These are phyloP conservation scores for Chamaea fasciata DNA, from an alignment of 2,113 vertebrate species.

Conservation along the genomic window DNA sequence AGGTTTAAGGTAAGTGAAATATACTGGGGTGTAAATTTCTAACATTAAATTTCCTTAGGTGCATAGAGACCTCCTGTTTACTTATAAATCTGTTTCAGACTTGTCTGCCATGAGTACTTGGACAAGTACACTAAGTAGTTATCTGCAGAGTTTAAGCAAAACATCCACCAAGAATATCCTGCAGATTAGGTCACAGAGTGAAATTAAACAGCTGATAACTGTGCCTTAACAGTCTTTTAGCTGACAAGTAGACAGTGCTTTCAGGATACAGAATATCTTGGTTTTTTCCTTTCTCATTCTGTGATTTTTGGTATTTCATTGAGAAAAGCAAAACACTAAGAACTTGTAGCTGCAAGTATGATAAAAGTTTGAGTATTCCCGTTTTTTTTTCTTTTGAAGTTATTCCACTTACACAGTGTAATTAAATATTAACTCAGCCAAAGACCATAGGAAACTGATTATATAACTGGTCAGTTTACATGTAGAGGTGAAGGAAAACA, in stretches of 20 bases:
- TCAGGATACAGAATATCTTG: background rate
- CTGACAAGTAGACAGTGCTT: background rate
- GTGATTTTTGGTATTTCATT: background rate
- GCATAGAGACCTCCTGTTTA: background rate
- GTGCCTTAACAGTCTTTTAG: background rate
- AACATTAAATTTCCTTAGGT: background rate
- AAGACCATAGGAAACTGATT: background rate
- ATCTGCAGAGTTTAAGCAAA: background rate
- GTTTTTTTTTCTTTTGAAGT: background rate
- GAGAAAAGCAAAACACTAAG: background rate
- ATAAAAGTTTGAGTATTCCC: background rate
- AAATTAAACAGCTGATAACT: background rate
- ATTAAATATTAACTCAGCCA: background rate
- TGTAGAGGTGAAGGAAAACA: fast-evolving
- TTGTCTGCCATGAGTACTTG: background rate
- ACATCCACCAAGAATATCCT: background rate
- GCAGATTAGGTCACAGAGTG: background rate
- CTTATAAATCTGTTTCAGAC: background rate
- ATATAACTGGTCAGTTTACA: background rate
- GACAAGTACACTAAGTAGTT: background rate
- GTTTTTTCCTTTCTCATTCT: background rate
- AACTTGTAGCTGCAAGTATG: background rate
- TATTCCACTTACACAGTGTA: background rate
- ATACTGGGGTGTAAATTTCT: background rate
- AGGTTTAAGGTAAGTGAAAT: background rate